These are phyloP conservation scores for Lasioglossum marginatum DNA, from an alignment of 2,888 invertebrate genomes.

Conservation along the genomic window DNA sequence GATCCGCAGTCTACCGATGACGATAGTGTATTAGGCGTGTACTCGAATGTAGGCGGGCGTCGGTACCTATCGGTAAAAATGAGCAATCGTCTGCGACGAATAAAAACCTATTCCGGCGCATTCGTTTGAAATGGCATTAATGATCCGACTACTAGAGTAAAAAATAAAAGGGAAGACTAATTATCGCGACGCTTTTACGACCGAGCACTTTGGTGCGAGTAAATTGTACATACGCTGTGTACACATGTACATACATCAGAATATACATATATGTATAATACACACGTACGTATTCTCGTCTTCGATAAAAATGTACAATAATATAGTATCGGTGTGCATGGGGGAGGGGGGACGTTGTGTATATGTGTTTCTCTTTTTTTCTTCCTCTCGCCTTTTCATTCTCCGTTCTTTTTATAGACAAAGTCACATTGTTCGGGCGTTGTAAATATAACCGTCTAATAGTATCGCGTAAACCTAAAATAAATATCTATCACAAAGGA, in stretches of 20 bases:
- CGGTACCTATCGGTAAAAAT: constrained; percentile 39
- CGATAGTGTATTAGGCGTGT: constrained; percentile 17
- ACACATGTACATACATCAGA: neutral
- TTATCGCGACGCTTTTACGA: constrained; percentile 48
- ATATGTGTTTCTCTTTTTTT: constrained; percentile 38
- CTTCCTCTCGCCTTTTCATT: constrained; percentile 20
- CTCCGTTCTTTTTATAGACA: constrained; percentile 6
- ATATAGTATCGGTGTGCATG: constrained; percentile 16
- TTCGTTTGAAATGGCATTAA: constrained; percentile 20
- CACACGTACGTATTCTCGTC: constrained; percentile 6
- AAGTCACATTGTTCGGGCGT: constrained; percentile 39
- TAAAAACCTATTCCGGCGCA: constrained; percentile 44
- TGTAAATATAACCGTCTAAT: constrained; percentile 75
- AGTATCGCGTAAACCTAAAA: constrained; percentile 78
- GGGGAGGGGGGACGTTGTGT: neutral
- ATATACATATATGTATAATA: constrained; percentile 12
- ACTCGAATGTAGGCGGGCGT: constrained; percentile 28
- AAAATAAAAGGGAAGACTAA: constrained; percentile 66
- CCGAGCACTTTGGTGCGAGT: constrained; percentile 65
- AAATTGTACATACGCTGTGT: neutral
- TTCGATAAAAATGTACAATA: constrained; percentile 25
- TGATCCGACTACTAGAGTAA: constrained; percentile 37
- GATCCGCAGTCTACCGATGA: neutral
- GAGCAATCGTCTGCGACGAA: constrained; percentile 58
- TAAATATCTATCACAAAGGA: constrained; percentile 84